Evolutionary conservation across 2,888 invertebrate genomes (phyloP).

Genomic region (Coecobrya sp.): DNA sequence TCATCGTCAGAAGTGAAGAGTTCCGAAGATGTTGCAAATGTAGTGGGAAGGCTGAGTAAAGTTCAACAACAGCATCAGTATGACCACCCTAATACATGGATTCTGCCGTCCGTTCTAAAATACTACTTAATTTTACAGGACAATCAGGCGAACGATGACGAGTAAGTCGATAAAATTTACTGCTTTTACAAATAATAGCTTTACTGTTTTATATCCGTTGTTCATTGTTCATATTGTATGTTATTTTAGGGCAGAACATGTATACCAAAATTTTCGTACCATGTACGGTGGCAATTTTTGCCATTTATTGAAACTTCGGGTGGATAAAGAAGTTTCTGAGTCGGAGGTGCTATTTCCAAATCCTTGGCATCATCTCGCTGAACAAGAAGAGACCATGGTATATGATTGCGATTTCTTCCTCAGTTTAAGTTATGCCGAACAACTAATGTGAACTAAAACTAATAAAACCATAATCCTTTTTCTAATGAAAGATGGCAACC

Average conservation of each 20-base stretch:
- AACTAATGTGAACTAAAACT: neutral
- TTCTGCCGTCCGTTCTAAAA: conserved; percentile 92
- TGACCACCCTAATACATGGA: conserved; percentile 91
- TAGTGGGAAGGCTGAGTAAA: conserved; percentile 87
- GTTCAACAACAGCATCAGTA: conserved; percentile 94
- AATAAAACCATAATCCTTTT: neutral
- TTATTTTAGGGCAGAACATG: conserved; percentile 93
- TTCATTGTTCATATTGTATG: no score
- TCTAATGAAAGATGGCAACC: neutral
- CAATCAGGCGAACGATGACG: conserved; percentile 90
- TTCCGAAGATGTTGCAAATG: conserved; percentile 90
- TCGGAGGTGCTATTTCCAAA: conserved; percentile 71
- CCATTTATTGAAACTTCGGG: conserved; percentile 93
- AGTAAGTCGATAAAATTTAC: conserved; percentile 85
- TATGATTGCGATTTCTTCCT: neutral
- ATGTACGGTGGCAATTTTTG: conserved; percentile 96
- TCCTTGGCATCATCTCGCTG: conserved; percentile 75
- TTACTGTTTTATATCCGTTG: no score
- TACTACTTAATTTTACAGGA: conserved; percentile 97
- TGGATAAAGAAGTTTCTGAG: conserved; percentile 53
- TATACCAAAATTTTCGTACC: conserved; percentile 95
- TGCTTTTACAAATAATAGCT: neutral
- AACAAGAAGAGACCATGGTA: conserved; percentile 77
- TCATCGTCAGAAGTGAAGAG: conserved; percentile 82
- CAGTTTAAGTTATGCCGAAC: no score